Percentiles rank a stretch among this genome's conserved stretches.
Evolutionary conservation across 92 coral and sea anemone species (phyloP).

Genomic region (Porites rus): DNA sequence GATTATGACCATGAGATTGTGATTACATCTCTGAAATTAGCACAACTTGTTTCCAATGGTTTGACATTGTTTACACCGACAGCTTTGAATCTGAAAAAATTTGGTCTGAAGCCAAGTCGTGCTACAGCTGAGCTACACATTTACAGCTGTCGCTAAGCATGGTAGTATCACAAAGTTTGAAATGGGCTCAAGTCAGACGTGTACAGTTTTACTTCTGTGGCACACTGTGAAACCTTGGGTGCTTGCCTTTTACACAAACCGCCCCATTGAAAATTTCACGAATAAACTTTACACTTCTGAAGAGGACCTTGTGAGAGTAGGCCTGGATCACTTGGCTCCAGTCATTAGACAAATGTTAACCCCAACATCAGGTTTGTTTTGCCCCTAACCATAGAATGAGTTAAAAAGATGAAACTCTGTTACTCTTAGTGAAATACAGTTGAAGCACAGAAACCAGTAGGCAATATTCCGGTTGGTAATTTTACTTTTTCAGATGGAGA

Average conservation of each 20-base stretch:
- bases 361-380: neutral
- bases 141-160: neutral
- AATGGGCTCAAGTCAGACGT: conserved; percentile 3
- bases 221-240: neutral
- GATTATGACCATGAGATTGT: no score
- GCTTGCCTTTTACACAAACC: conserved; percentile 5
- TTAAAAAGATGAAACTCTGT: conserved; percentile 6
- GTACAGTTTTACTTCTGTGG: neutral
- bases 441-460: no score
- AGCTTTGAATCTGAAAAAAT: no score
- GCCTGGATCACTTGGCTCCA: neutral
- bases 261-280: neutral
- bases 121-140: no score
- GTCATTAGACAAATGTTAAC: conserved; percentile 3
- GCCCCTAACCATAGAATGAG: neutral
- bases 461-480: conserved; percentile 30
- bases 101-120: no score
- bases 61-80: no score
- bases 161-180: neutral
- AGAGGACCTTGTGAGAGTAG: neutral
- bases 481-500: conserved; percentile 1
- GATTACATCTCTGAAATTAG: no score
- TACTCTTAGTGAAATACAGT: neutral
- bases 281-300: conserved; percentile 5
- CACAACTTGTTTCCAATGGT: no score